Percentiles rank a stretch among this genome's conserved stretches.
phyloP scores from a whole-genome alignment of 2,797 vertebrate genomes.

The Podarcis siculus region DNA sequence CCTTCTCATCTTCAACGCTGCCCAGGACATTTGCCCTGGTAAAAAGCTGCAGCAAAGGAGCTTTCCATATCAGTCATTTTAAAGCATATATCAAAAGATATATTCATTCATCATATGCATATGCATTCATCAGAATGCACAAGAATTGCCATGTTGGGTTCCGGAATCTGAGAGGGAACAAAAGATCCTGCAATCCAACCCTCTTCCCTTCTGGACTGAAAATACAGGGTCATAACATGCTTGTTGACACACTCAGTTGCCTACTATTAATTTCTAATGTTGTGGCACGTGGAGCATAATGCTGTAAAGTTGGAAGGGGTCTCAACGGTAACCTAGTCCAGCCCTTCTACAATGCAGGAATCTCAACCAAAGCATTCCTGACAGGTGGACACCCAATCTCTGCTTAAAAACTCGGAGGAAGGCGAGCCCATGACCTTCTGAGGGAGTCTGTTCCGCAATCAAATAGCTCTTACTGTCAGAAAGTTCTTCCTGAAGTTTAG shows the following conservation, averaged over 20 bases:
- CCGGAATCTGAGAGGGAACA: background rate
- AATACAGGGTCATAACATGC: background rate
- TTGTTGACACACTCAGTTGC: background rate
- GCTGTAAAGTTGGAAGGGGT: too few species aligned
- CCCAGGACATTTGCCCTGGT: background rate
- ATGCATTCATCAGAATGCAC: slow-evolving; percentile 12
- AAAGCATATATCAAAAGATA: background rate
- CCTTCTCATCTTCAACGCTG: background rate
- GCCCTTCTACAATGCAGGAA: too few species aligned
- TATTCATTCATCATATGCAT: too few species aligned
- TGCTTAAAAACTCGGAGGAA: too few species aligned
- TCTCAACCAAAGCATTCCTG: too few species aligned
- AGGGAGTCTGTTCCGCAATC: too few species aligned
- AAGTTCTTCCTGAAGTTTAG: too few species aligned
- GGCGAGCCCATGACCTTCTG: too few species aligned
- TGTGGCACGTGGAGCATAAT: background rate
- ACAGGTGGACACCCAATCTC: too few species aligned
- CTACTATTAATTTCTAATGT: background rate
- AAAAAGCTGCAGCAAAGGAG: background rate
- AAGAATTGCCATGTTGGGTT: background rate
- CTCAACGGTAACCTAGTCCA: too few species aligned
- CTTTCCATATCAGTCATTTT: background rate
- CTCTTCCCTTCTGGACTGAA: background rate
- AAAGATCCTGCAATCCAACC: background rate
- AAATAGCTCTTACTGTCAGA: too few species aligned